Percentiles rank a stretch among this genome's conserved stretches.
phyloP scores from a whole-genome alignment of 2,888 invertebrate genomes.

The Thumatha senex region DNA sequence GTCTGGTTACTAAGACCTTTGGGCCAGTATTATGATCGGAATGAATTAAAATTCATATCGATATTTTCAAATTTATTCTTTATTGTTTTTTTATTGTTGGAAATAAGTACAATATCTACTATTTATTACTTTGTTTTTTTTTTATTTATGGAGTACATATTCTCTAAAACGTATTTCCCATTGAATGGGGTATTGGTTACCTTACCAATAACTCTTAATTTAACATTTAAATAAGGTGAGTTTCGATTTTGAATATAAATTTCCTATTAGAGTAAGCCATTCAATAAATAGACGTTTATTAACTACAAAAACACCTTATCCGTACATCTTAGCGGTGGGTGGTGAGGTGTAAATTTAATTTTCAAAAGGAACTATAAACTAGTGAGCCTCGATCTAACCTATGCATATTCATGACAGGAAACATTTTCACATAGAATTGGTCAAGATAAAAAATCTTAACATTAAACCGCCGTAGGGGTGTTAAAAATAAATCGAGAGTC shows the following conservation, averaged over 20 bases:
- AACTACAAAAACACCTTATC: slow-evolving; percentile 36
- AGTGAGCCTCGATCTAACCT: slow-evolving; percentile 65
- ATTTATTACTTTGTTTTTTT: not conserved
- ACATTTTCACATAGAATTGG: slow-evolving; percentile 63
- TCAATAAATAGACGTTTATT: slow-evolving; percentile 38
- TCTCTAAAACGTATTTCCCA: slow-evolving; percentile 44
- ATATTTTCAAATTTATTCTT: not conserved
- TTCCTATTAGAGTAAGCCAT: slow-evolving; percentile 32
- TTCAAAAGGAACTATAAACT: slow-evolving; percentile 58
- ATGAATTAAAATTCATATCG: too few species aligned
- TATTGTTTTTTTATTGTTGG: not conserved
- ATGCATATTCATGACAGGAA: slow-evolving; percentile 59
- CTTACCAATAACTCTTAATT: slow-evolving; percentile 54
- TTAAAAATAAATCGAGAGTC: slow-evolving; percentile 61
- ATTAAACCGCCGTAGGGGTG: slow-evolving; percentile 61
- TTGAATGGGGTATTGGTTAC: slow-evolving; percentile 64
- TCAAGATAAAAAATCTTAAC: slow-evolving; percentile 64
- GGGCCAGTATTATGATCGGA: too few species aligned
- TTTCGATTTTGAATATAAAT: slow-evolving; percentile 31
- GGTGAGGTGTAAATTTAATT: slow-evolving; percentile 54
- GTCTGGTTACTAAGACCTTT: too few species aligned
- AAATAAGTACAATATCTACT: not conserved
- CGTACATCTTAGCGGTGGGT: slow-evolving; percentile 50
- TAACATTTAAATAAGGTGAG: slow-evolving; percentile 50
- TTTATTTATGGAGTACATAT: slow-evolving; percentile 24